Percentiles rank a stretch among this genome's conserved stretches.
Evolutionary conservation across 2,888 invertebrate species (phyloP).

Genomic region (Himalopsyche kuldschensis): DNA sequence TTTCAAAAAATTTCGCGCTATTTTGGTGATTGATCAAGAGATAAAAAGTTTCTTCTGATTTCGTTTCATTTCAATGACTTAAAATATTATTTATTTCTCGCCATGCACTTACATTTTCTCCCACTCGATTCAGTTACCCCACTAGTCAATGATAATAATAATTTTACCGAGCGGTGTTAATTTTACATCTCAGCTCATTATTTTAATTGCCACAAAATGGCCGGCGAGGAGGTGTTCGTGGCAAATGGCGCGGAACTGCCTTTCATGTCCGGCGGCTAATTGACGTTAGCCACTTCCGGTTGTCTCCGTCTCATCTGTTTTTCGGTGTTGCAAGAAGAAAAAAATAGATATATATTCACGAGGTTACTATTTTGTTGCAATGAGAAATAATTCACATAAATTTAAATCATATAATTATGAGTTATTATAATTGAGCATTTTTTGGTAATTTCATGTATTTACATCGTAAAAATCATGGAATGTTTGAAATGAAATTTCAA

Average conservation of each 20-base stretch:
- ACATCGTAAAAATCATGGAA: no score
- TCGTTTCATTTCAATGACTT: neutral
- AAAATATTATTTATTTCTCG: neutral
- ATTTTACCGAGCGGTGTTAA: slow-evolving; percentile 15
- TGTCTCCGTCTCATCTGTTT: neutral
- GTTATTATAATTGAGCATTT: neutral
- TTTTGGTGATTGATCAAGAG: neutral
- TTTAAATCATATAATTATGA: neutral
- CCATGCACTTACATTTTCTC: neutral
- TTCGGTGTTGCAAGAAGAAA: neutral
- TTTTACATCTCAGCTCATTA: slow-evolving; percentile 34
- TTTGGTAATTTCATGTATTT: neutral
- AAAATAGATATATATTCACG: neutral
- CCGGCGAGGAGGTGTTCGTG: slow-evolving; percentile 21
- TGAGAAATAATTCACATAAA: neutral
- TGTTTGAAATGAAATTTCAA: no score
- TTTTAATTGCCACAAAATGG: slow-evolving; percentile 32
- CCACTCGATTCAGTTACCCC: neutral
- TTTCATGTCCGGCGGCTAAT: slow-evolving; percentile 37
- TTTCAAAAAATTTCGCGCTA: no score
- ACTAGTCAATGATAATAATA: neutral
- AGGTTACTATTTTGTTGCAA: neutral
- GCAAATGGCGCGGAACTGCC: slow-evolving; percentile 32
- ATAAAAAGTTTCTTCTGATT: neutral
- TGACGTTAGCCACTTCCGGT: slow-evolving; percentile 8